phyloP scores from a whole-genome alignment of 2,797 vertebrate species.

The Streptopelia turtur region DNA sequence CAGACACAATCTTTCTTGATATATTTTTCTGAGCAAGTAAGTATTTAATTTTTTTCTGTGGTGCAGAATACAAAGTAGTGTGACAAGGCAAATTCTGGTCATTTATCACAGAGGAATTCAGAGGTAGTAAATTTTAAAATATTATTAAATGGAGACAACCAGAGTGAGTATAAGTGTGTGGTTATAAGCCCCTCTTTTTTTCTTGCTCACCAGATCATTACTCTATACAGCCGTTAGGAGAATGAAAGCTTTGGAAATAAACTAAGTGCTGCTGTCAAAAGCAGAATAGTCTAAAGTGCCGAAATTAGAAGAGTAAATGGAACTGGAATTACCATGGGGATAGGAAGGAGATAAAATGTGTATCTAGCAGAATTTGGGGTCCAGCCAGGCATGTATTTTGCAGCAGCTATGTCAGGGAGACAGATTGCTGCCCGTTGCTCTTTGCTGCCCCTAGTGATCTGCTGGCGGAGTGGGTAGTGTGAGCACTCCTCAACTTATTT shows the following conservation, averaged over 20 bases:
- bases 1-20: not conserved
- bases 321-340: slow-evolving; percentile 17
- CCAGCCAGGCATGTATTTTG: not conserved
- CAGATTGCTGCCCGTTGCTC: not conserved
- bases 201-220: slow-evolving; percentile 32
- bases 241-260: slow-evolving; percentile 56
- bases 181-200: not conserved
- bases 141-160: not conserved
- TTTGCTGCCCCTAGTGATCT: slow-evolving; percentile 39
- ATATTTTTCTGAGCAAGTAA: slow-evolving; percentile 7
- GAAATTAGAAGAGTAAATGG: slow-evolving; percentile 57
- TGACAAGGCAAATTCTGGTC: not conserved
- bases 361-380: slow-evolving; percentile 11
- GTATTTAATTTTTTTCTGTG: not conserved
- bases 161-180: not conserved
- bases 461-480: not conserved
- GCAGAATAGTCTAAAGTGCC: slow-evolving; percentile 36
- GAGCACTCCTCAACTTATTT: not conserved
- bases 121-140: slow-evolving; percentile 9
- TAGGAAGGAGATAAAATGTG: slow-evolving; percentile 6
- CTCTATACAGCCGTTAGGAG: not conserved
- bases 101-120: slow-evolving; percentile 17
- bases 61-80: not conserved
- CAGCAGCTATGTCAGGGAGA: not conserved
- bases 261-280: slow-evolving; percentile 57